Conservation (phyloP, 2,797 vertebrate genomes). For the Parauchenoglanis punctatus region DNA sequence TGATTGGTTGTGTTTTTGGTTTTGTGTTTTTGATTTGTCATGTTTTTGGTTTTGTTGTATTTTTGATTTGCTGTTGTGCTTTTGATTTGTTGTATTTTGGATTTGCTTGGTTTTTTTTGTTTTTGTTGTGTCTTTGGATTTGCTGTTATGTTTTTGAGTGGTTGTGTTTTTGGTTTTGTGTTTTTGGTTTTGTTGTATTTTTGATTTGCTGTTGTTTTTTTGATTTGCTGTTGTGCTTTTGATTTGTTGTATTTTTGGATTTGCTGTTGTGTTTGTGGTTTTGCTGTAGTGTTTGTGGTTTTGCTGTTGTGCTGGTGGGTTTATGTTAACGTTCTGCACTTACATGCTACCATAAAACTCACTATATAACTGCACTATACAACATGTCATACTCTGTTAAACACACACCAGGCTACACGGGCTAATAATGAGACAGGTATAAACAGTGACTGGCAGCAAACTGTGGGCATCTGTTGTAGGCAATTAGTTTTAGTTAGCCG, state of each 20-base stretch:
- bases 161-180: too few species aligned
- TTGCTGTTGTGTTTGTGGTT: not conserved
- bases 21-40: not conserved
- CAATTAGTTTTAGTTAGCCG: slow-evolving; percentile 1
- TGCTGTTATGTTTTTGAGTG: not conserved
- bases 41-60: not conserved
- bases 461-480: not conserved
- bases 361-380: not conserved
- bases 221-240: too few species aligned
- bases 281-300: not conserved
- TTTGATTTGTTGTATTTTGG: not conserved
- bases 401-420: not conserved
- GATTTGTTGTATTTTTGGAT: not conserved
- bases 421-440: not conserved
- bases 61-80: not conserved
- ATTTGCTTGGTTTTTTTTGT: not conserved
- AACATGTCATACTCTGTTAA: not conserved
- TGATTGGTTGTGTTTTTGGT: not conserved
- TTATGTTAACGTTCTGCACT: not conserved
- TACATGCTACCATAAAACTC: not conserved
- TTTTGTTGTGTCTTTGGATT: not conserved
- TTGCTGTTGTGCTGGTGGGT: not conserved
- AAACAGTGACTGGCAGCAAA: slow-evolving; percentile 4
- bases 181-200: too few species aligned
- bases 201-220: not conserved